These are phyloP conservation scores for Bothrops jararaca DNA, from an alignment of 2,113 vertebrate genomes.

Conservation along the genomic window DNA sequence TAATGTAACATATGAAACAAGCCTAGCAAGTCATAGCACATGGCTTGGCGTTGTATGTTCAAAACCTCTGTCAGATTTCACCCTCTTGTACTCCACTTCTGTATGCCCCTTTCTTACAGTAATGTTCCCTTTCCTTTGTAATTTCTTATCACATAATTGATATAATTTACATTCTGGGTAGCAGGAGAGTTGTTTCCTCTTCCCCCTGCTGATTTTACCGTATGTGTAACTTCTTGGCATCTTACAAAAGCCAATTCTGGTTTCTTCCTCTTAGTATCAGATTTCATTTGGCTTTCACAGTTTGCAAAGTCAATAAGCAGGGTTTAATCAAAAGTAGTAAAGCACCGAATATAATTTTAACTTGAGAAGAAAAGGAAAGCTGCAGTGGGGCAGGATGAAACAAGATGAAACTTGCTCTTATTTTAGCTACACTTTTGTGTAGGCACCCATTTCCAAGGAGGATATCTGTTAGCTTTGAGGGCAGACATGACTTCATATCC, in stretches of 20 bases:
- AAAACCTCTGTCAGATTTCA: neutral
- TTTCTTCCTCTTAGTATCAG: neutral
- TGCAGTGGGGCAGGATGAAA: slow-evolving; percentile 5
- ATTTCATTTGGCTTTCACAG: neutral
- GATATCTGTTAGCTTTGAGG: slow-evolving; percentile 58
- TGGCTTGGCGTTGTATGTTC: neutral
- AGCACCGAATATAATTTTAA: neutral
- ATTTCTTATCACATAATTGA: neutral
- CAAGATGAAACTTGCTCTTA: slow-evolving; percentile 22
- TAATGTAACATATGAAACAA: neutral
- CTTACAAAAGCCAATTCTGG: neutral
- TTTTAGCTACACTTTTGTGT: slow-evolving; percentile 44
- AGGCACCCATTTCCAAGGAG: slow-evolving; percentile 57
- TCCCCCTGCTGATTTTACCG: neutral
- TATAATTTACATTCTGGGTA: neutral
- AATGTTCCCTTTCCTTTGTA: neutral
- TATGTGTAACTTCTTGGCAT: neutral
- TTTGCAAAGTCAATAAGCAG: slow-evolving; percentile 17
- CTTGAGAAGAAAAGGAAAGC: neutral
- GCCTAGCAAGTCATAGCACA: neutral
- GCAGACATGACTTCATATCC: slow-evolving; percentile 69
- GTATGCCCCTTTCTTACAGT: neutral
- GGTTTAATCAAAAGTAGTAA: slow-evolving; percentile 20
- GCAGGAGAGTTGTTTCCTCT: neutral
- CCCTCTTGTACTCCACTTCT: neutral